A percentile compares a stretch with the other conserved stretches of the same genome.
Conservation (phyloP, 2,888 invertebrate species). For the Icerya purchasi region DNA sequence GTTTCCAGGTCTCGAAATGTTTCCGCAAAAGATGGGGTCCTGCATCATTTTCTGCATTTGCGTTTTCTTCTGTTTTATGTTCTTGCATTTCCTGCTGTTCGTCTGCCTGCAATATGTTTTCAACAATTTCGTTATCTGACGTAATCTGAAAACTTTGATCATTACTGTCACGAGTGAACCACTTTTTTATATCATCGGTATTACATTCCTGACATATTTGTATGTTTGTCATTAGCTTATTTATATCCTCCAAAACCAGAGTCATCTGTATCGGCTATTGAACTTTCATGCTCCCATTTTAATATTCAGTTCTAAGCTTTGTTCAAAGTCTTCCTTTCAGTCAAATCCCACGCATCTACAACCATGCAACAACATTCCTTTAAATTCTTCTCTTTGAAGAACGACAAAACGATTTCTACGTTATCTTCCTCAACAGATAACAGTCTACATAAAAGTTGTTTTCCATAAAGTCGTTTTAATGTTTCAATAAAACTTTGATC, state of each 20-base stretch:
- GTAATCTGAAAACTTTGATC: neutral
- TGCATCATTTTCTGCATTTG: neutral
- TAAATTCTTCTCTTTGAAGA: neutral
- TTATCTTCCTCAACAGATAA: neutral
- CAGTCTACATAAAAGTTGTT: neutral
- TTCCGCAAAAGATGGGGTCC: neutral
- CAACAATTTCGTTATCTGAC: neutral
- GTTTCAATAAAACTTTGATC: neutral
- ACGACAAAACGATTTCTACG: too few relatives aligned
- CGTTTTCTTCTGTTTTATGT: neutral
- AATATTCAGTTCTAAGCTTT: neutral
- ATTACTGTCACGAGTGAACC: neutral
- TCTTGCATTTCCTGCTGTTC: neutral
- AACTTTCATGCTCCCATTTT: too few relatives aligned
- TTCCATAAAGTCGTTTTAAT: neutral
- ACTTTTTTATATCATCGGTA: neutral
- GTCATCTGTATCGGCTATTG: neutral
- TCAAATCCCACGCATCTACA: too few relatives aligned
- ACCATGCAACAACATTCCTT: neutral
- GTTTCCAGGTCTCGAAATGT: neutral
- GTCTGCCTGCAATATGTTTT: neutral
- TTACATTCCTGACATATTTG: neutral
- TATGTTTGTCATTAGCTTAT: neutral
- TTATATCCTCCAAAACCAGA: neutral
- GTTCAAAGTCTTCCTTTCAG: too few relatives aligned